Conservation (phyloP, 2,888 invertebrate genomes). For the Lepidochrysops patricia region DNA sequence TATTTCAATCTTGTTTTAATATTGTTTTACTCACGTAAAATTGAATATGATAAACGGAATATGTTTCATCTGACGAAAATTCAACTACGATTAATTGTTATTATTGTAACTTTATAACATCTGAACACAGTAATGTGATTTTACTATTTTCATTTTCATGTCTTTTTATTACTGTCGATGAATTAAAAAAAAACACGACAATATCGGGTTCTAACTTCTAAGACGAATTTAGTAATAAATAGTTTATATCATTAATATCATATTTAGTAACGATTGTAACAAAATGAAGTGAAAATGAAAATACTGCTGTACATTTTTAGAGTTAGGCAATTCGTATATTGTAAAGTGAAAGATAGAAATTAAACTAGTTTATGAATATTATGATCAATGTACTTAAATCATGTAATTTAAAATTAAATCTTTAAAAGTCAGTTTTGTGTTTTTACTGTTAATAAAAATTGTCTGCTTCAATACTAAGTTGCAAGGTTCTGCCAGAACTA, state of each 20-base stretch:
- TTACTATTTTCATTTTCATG: slow-evolving; percentile 1
- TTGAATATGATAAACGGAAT: background rate
- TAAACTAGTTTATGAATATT: slow-evolving; percentile 3
- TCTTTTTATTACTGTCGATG: background rate
- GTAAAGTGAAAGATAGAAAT: background rate
- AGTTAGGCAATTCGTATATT: background rate
- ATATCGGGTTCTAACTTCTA: no score
- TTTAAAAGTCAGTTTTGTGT: slow-evolving; percentile 31
- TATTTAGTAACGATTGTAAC: background rate
- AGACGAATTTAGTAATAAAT: no score
- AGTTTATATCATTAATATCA: no score
- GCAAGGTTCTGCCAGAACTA: no score
- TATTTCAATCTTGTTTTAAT: background rate
- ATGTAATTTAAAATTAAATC: slow-evolving; percentile 35
- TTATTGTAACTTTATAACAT: background rate
- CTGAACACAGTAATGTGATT: background rate
- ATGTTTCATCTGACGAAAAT: background rate
- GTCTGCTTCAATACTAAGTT: no score
- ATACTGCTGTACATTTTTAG: background rate
- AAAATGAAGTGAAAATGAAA: slow-evolving; percentile 1
- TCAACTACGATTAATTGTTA: background rate
- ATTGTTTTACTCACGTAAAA: background rate
- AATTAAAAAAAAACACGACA: background rate
- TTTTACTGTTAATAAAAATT: no score
- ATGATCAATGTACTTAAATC: slow-evolving; percentile 1